These are phyloP conservation scores for Sprattus sprattus DNA, from an alignment of 2,113 vertebrate genomes.

Conservation along the genomic window DNA sequence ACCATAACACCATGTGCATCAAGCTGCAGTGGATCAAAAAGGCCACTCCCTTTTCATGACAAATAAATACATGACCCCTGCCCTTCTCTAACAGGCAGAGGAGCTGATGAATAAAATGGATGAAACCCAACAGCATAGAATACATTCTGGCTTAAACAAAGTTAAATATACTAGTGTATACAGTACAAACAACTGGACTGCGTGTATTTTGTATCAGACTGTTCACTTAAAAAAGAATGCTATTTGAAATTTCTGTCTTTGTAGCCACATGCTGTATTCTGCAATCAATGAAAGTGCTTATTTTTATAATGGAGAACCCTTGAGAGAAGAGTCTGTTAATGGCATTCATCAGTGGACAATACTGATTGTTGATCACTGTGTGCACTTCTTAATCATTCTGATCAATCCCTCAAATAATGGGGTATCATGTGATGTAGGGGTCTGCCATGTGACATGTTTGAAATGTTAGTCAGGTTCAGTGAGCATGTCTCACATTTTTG, in stretches of 20 bases:
- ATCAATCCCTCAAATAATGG: conserved; percentile 21
- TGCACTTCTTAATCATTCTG: neutral
- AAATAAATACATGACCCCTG: neutral
- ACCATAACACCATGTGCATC: too few species aligned
- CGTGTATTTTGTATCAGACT: neutral
- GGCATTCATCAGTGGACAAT: neutral
- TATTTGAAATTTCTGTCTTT: neutral
- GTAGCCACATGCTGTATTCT: neutral
- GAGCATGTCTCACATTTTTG: conserved; percentile 36
- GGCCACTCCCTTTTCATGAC: too few species aligned
- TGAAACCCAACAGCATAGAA: neutral
- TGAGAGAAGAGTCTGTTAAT: too few species aligned
- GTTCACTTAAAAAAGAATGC: neutral
- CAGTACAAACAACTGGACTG: neutral
- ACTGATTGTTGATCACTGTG: neutral
- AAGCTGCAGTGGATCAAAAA: too few species aligned
- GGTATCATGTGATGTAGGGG: conserved; percentile 56
- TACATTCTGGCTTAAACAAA: too few species aligned
- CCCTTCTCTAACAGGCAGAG: neutral
- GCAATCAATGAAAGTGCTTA: neutral
- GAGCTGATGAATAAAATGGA: neutral
- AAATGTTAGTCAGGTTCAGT: conserved; percentile 53
- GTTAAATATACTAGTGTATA: too few species aligned
- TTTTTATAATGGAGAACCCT: too few species aligned
- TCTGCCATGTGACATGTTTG: conserved; percentile 28